Percentiles rank a stretch among this genome's conserved stretches.
Evolutionary conservation across 2,113 vertebrate species (phyloP).

Genomic region (human): DNA sequence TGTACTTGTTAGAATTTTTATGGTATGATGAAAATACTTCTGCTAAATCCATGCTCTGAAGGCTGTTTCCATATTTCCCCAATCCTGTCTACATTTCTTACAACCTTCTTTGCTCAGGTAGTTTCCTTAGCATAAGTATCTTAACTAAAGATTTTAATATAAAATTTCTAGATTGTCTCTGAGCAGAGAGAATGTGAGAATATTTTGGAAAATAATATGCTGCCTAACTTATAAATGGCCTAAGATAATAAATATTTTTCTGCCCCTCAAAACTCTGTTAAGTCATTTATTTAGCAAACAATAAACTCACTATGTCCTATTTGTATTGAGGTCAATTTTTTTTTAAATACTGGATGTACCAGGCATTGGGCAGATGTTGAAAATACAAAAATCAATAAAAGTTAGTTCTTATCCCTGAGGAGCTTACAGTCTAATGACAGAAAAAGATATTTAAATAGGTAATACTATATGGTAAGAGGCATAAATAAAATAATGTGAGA

Average conservation of each 20-base stretch:
- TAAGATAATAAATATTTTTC: not conserved
- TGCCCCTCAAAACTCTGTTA: not conserved
- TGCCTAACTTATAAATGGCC: not conserved
- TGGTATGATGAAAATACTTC: too few relatives aligned
- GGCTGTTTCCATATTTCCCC: too few relatives aligned
- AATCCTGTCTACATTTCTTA: too few relatives aligned
- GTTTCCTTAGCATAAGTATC: not conserved
- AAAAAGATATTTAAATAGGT: not conserved
- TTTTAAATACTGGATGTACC: not conserved
- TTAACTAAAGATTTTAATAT: not conserved
- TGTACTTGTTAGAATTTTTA: too few relatives aligned
- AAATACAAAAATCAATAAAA: not conserved
- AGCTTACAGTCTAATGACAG: not conserved
- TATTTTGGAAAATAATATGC: not conserved
- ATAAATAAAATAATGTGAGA: not conserved
- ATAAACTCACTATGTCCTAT: not conserved
- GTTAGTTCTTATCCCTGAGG: not conserved
- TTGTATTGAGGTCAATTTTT: not conserved
- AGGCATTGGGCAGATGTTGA: not conserved
- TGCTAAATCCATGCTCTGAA: too few relatives aligned
- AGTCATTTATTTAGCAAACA: slow-evolving; percentile 26
- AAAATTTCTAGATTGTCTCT: not conserved
- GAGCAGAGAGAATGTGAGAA: not conserved
- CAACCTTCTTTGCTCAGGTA: not conserved
- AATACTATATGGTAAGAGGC: not conserved